Base-by-base conservation (phyloP, 1,140 invertebrate genomes). In the Belonocnema kinseyi region DNA sequence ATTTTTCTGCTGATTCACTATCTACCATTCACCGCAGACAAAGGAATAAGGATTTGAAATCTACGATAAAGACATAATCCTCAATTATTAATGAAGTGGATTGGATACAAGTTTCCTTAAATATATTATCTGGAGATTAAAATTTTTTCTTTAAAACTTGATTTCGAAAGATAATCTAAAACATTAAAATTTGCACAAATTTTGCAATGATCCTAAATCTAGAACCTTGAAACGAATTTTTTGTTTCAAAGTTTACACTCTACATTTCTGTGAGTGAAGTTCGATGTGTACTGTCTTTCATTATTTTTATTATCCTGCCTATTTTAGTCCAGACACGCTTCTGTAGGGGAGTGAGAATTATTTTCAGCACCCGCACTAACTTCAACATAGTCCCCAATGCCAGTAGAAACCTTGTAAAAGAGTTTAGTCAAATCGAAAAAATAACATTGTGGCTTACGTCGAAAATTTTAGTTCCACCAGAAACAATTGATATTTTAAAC, bases 301-400 rank as follows among this genome's bases (percentile, higher is more conserved):
- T 66, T 66, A 33, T 33, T 66, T 66, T 66, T 33, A 40, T 66
- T 66, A 66, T 33, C n/a, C 61, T 66, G 26, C 26, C 61, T 66
- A 66, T 66, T 66, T 66, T 66, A 33, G 61, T 66, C 61, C 61
- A 66, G 61, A 66, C 61, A 66, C 26, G 61, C 61, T 66, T 66
- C 40, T 66, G 61, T 66, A 66, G 61, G 61, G 61, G 61, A 66
- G 61, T 66, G 21, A 26, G 61, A 66, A 66, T 66, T 66, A 66
- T 66, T 66, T 66, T 33, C 26, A 66, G 61, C 61, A 46, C 61
- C 61, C 61, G 61, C 61, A 66, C 61, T 66, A 40, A 33, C 14
- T 40, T 46, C 40, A 46, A 16, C 61, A 66, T 26, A 16, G 14
- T 16, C 33, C 33, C 26, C 61, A 16, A 66, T 40, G 16, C 46